Base-by-base conservation (phyloP, 2,888 invertebrate genomes). In the Drosophila stalkeri region DNA sequence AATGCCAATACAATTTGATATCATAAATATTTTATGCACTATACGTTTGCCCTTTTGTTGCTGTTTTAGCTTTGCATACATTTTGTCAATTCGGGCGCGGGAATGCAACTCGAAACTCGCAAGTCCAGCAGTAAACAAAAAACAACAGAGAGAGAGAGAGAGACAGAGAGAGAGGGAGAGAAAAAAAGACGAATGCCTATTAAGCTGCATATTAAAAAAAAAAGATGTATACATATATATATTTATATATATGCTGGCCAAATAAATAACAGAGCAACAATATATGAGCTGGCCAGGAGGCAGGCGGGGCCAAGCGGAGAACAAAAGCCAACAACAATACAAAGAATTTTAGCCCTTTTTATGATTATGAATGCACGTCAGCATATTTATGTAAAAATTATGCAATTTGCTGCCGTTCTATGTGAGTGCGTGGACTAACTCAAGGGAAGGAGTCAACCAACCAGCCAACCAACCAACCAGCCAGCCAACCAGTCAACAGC, bases 331-430 rank as follows among this genome's bases (percentile, higher is more conserved):
- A 51, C 65, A 65, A 70, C 64, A 59, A 77, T 59, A 55, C 68
- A 70, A 59, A 41, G 86, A 87, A 75, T 75, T 85, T 75, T 78
- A 89, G 82, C 89, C 90, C 86, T 90, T 90, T 83, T 77, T 90
- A 83, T 75, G 89, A 90, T 87, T 87, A 86, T 87, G 89, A 90
- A 90, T 87, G 86, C 86, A 84, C 86, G 89, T 81, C 89, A 81
- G 89, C 90, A 88, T 90, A 87, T 87, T 87, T 87, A 87, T 87
- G 86, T 90, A 90, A 87, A 87, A 87, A 87, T 88, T 87, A 87
- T 87, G 90, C 86, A 87, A 90, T 87, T 87, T 89, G 86, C 86
- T 87, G 90, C 90, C 90, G 86, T 85, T 89, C 84, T 85, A 85
- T 89, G 80, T 71, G 67, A 83, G 84, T 89, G 86, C 84, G 78